Base-by-base conservation (phyloP, 1,140 invertebrate genomes). In the Drosophila takahashii region DNA sequence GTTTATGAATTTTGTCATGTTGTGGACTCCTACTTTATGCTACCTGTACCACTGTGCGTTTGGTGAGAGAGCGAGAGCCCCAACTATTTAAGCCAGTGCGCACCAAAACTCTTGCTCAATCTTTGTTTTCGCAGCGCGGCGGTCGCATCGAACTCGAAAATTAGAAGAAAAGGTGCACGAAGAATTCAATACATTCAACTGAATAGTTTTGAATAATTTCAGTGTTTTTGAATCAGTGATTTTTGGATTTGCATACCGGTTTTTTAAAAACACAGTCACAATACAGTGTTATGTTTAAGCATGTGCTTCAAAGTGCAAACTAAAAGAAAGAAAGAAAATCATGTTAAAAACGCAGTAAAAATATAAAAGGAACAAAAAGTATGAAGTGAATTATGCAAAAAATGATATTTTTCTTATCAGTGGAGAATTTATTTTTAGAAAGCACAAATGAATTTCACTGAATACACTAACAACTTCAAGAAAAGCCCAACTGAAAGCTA, bases 271-370 rank as follows among this genome's bases (percentile, higher is more conserved):
- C 13, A 11, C 13, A 47, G 13, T 16, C 11, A 22, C 11, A 11
- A n/a, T 8, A 10, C 9, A 16, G 34, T 39, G 58, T 36, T 67
- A 7, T 67, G 41, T 59, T 67, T 66, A 54, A 74, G 78, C 56
- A 78, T 83, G 76, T 84, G 80, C 60, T 67, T 74, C 16, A 16
- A 32, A 61, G 72, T 79, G 76, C 53, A 34, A 72, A 75, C 45
- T 36, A 70, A 81, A 59, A 41, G 37, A 69, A 66, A 57, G 42
- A 50, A 59, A 61, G 41, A 37, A 47, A 13, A 54, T 39, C 13
- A 37, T 44, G 4, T 54, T 18, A 37, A 48, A 74, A 45, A 39
- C 57, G 64, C 66, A 77, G 29, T 15, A 54, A 41, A 73, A 65
- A 26, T 26, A 69, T 41, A 53, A 62, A 39, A 42, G 36, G 7